Evolutionary conservation across 1,140 invertebrate species (phyloP).

Genomic region (Vollenhovia emeryi): DNA sequence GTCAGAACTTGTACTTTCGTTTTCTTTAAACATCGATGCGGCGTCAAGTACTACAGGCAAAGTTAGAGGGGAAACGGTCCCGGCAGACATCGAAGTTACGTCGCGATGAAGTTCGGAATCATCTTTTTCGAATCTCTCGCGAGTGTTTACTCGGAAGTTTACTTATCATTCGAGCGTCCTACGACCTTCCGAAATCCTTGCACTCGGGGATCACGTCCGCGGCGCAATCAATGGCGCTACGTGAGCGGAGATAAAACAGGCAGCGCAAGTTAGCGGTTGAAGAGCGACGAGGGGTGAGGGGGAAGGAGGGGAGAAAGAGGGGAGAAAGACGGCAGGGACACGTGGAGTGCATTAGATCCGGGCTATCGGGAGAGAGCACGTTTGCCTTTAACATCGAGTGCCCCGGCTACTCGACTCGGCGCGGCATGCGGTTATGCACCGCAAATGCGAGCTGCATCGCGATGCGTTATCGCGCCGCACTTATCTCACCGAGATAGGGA

Average conservation of each 20-base stretch:
- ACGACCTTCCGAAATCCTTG: conserved; percentile 38
- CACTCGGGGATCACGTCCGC: conserved; percentile 35
- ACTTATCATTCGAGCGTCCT: conserved; percentile 31
- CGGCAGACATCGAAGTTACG: conserved; percentile 1
- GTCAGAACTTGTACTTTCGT: background rate
- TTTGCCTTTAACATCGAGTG: conserved; percentile 41
- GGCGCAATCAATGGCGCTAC: conserved; percentile 49
- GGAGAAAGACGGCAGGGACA: too few relatives aligned
- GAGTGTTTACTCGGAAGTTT: conserved; percentile 27
- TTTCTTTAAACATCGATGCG: background rate
- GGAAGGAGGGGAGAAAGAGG: background rate
- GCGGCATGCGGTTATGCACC: conserved; percentile 14
- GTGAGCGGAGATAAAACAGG: conserved; percentile 45
- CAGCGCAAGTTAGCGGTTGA: background rate
- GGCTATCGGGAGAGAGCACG: conserved; percentile 17
- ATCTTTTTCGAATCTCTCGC: background rate
- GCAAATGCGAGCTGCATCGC: conserved; percentile 15
- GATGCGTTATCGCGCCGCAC: conserved; percentile 43
- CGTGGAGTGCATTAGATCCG: conserved; percentile 32
- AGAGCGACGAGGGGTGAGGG: background rate
- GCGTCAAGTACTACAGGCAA: background rate
- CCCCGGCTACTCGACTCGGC: conserved; percentile 15
- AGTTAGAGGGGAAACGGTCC: conserved; percentile 7
- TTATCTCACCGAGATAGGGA: conserved; percentile 49
- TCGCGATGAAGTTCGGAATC: background rate